Conservation (phyloP, 2,888 invertebrate species). For the Cephalotes varians region DNA sequence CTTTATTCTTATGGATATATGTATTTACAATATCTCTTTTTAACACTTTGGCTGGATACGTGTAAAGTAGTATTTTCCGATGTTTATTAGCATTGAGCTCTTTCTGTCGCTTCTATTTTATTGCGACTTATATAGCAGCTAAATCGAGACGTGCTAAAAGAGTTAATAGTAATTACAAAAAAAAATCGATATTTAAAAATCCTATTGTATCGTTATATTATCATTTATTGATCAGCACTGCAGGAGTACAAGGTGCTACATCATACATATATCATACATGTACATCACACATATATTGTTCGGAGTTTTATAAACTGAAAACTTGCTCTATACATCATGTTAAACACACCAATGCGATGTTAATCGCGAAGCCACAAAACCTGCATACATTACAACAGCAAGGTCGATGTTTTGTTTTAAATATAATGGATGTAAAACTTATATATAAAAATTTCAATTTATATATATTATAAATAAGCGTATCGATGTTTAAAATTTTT, state of each 20-base stretch:
- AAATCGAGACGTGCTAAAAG: neutral
- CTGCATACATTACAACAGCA: neutral
- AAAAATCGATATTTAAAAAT: conserved; percentile 2
- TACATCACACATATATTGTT: neutral
- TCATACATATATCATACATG: neutral
- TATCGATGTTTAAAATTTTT: neutral
- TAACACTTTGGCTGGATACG: neutral
- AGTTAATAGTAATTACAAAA: conserved; percentile 14
- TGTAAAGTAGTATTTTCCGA: conserved; percentile 8
- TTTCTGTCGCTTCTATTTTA: neutral
- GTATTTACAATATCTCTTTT: conserved; percentile 12
- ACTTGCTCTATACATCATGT: conserved; percentile 16
- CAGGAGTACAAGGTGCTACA: conserved; percentile 31
- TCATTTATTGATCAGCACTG: conserved; percentile 31
- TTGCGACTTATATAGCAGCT: conserved; percentile 24
- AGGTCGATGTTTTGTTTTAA: conserved; percentile 19
- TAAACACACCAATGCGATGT: neutral
- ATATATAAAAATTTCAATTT: neutral
- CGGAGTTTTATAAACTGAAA: conserved; percentile 20
- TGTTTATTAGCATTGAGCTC: conserved; percentile 25
- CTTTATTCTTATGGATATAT: neutral
- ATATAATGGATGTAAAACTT: conserved; percentile 5
- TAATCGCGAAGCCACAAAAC: neutral
- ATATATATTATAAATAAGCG: neutral
- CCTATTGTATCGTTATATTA: conserved; percentile 22